These are phyloP conservation scores for Corythornis madagascariensis DNA, from an alignment of 2,113 vertebrate species.

Conservation along the genomic window DNA sequence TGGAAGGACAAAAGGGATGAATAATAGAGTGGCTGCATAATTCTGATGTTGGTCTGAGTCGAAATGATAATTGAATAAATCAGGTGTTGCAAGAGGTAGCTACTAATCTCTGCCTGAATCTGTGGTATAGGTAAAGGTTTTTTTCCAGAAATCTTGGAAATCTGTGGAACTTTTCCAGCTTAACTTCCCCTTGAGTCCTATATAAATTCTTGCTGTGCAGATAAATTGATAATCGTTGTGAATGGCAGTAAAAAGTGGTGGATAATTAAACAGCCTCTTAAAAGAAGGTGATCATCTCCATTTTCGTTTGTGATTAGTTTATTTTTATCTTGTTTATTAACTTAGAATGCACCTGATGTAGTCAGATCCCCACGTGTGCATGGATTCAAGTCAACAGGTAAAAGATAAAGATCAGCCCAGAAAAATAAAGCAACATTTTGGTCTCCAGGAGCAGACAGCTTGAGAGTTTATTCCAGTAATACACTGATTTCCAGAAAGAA, in stretches of 20 bases:
- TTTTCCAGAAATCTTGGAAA: neutral
- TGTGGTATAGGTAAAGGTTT: neutral
- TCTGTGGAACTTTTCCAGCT: neutral
- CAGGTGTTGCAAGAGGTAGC: neutral
- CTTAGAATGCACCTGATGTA: neutral
- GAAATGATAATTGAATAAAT: neutral
- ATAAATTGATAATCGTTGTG: conserved; percentile 12
- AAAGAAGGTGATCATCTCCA: neutral
- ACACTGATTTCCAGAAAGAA: neutral
- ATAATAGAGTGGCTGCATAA: neutral
- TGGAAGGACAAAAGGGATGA: neutral
- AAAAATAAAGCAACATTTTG: neutral
- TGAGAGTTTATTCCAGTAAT: neutral
- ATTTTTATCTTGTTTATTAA: neutral
- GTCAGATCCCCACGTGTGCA: neutral
- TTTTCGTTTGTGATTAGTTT: conserved; percentile 1
- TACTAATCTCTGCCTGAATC: neutral
- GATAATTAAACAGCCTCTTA: conserved; percentile 14
- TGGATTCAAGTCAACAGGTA: neutral
- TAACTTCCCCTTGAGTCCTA: neutral
- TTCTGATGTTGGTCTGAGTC: neutral
- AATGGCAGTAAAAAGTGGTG: neutral
- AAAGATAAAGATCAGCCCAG: neutral
- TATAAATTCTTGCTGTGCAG: neutral
- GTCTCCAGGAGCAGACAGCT: neutral